Conservation (phyloP, 2,797 vertebrate species). For the Diglossa cyanea region DNA sequence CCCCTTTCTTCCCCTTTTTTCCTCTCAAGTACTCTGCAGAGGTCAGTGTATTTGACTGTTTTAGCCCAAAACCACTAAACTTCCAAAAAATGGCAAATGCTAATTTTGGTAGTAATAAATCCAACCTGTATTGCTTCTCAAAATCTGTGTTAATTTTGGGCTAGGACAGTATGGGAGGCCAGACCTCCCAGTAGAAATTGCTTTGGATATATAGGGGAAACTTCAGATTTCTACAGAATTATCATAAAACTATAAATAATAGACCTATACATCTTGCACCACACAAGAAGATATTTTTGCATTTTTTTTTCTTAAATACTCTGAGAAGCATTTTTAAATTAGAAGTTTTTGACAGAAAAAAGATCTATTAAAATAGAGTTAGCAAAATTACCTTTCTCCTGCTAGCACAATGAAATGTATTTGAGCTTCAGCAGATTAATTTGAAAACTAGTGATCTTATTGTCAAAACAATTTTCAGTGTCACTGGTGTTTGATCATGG, state of each 20-base stretch:
- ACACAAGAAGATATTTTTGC: background rate
- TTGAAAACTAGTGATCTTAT: background rate
- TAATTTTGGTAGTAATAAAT: background rate
- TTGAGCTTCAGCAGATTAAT: background rate
- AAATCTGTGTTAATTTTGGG: background rate
- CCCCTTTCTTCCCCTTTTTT: background rate
- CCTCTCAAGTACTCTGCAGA: background rate
- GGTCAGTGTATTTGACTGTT: background rate
- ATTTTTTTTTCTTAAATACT: background rate
- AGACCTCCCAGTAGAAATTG: background rate
- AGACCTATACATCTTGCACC: background rate
- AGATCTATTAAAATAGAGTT: background rate
- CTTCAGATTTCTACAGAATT: background rate
- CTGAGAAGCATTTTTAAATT: background rate
- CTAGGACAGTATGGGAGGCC: background rate
- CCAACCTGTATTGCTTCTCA: background rate
- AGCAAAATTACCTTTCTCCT: background rate
- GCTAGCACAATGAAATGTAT: background rate
- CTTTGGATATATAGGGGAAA: background rate
- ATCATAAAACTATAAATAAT: background rate
- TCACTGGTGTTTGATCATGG: background rate
- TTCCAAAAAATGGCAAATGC: background rate
- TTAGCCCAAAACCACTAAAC: background rate
- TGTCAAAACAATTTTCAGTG: constrained; percentile 26
- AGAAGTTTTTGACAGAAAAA: background rate